These are phyloP conservation scores for Argyrosomus regius DNA, from an alignment of 2,797 vertebrate genomes.

Conservation along the genomic window DNA sequence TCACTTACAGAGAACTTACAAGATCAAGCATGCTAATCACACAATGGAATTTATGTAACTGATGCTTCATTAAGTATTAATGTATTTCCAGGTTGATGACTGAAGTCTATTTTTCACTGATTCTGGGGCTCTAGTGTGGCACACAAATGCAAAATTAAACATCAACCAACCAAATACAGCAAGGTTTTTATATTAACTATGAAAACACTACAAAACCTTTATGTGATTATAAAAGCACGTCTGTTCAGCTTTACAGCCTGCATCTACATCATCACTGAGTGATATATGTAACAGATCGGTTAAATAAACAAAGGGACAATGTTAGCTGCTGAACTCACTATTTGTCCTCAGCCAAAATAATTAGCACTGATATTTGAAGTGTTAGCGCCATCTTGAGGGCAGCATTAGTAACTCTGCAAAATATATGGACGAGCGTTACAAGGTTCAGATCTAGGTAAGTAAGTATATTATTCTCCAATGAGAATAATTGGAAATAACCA, in stretches of 20 bases:
- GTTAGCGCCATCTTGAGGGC: constrained; percentile 66
- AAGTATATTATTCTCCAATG: too few species aligned
- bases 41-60: neutral
- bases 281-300: neutral
- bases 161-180: neutral
- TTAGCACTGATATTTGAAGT: constrained; percentile 14
- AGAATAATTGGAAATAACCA: too few species aligned
- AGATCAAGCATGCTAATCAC: too few species aligned
- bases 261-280: neutral
- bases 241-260: neutral
- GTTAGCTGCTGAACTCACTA: neutral
- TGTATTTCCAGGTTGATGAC: neutral
- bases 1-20: neutral
- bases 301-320: neutral
- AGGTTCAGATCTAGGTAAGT: neutral
- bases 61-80: neutral
- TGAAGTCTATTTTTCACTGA: neutral
- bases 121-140: neutral
- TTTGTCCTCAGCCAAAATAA: neutral
- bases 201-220: neutral
- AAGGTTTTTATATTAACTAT: neutral
- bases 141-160: neutral
- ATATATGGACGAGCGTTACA: neutral
- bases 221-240: neutral
- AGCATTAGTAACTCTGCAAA: constrained; percentile 11